A percentile compares a stretch with the other conserved stretches of the same genome.
Evolutionary conservation across 2,888 invertebrate species (phyloP).

Genomic region (Chalcosyrphus nemorum): DNA sequence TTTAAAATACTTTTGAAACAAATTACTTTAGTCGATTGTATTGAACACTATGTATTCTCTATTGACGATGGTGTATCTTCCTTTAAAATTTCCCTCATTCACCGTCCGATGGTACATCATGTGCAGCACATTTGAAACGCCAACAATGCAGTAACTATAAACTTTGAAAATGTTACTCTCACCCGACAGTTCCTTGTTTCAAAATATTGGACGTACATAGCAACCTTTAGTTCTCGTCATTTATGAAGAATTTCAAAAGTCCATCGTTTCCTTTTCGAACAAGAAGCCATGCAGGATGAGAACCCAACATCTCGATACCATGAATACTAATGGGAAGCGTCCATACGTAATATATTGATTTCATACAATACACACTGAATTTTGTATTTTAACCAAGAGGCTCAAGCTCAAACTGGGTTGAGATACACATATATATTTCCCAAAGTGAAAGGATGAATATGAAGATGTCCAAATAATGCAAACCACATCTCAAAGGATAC

Average conservation of each 20-base stretch:
- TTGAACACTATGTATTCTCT: too few relatives aligned
- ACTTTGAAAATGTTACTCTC: neutral
- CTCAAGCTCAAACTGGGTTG: neutral
- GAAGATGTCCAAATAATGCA: neutral
- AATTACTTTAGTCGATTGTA: too few relatives aligned
- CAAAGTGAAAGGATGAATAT: neutral
- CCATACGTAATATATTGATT: neutral
- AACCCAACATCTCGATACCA: neutral
- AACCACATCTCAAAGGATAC: neutral
- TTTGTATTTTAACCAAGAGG: constrained; percentile 14
- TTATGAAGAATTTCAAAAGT: constrained; percentile 15
- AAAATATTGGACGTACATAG: neutral
- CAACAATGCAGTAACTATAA: too few relatives aligned
- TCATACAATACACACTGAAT: constrained; percentile 18
- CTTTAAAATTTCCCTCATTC: too few relatives aligned
- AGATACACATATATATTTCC: too few relatives aligned
- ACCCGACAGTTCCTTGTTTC: neutral
- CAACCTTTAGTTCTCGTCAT: neutral
- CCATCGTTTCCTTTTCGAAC: neutral
- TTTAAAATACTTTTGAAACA: too few relatives aligned
- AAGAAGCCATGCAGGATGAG: neutral
- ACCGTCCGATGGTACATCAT: too few relatives aligned
- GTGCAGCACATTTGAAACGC: too few relatives aligned
- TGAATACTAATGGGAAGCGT: constrained; percentile 7
- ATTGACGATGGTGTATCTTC: too few relatives aligned